Evolutionary conservation across 53 echinoderm and acorn worm genomes (phyloP).

Genomic region (Luidia sarsii): DNA sequence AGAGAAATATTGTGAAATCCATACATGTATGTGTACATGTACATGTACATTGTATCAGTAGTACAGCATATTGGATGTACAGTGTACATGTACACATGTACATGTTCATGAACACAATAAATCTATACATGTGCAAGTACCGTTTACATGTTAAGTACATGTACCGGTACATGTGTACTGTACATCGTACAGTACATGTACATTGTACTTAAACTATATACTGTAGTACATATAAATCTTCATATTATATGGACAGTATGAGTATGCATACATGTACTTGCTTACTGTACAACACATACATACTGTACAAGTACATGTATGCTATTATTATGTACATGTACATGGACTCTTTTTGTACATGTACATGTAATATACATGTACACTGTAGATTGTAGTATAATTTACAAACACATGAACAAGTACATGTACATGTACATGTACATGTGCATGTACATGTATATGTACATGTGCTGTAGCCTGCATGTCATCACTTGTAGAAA

Average conservation of each 20-base stretch:
- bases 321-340: too few relatives aligned
- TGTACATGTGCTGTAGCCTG: conserved; percentile 1
- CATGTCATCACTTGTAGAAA: too few relatives aligned
- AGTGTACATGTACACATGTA: not conserved
- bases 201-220: not conserved
- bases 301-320: too few relatives aligned
- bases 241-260: too few relatives aligned
- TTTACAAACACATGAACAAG: too few relatives aligned
- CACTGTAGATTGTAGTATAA: too few relatives aligned
- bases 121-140: conserved; percentile 3
- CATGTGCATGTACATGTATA: not conserved
- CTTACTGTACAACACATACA: not conserved
- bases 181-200: not conserved
- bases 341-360: too few relatives aligned
- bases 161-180: not conserved
- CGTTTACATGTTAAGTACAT: not conserved
- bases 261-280: not conserved
- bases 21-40: not conserved
- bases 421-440: not conserved
- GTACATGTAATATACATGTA: not conserved
- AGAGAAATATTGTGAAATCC: not conserved
- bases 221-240: too few relatives aligned
- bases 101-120: not conserved
- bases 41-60: not conserved
- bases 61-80: not conserved